Conservation (phyloP, 2,888 invertebrate species). For the Drosophila tanythrix region DNA sequence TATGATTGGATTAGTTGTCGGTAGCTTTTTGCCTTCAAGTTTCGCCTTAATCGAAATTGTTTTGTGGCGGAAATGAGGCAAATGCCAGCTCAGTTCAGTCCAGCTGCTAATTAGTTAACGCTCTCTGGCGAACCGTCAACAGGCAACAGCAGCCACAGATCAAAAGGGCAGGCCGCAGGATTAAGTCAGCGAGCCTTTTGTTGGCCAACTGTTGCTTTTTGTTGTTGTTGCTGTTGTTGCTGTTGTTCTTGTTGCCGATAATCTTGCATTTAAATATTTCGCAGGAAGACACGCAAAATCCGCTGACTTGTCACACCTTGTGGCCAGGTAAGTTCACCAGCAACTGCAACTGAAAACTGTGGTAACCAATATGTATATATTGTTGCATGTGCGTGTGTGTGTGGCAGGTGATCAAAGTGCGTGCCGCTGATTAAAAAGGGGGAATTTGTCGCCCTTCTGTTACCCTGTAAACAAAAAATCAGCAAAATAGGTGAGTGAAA, state of each 20-base stretch:
- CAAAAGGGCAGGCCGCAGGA: constrained; percentile 66
- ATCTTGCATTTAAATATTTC: constrained; percentile 79
- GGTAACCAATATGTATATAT: constrained; percentile 5
- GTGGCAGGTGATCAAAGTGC: constrained; percentile 70
- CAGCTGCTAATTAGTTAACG: constrained; percentile 75
- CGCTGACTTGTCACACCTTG: constrained; percentile 81
- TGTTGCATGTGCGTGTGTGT: constrained; percentile 37
- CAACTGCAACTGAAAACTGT: constrained; percentile 34
- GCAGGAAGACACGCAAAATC: constrained; percentile 79
- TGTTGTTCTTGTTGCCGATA: constrained; percentile 51
- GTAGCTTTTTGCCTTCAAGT: constrained; percentile 56
- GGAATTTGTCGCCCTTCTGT: constrained; percentile 78
- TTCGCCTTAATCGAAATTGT: constrained; percentile 71
- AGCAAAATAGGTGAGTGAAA: constrained; percentile 22
- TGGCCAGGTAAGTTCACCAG: constrained; percentile 59
- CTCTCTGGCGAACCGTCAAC: constrained; percentile 22
- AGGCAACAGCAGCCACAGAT: constrained; percentile 38
- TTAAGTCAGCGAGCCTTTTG: constrained; percentile 66
- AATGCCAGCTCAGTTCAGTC: constrained; percentile 44
- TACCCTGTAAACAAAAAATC: constrained; percentile 37
- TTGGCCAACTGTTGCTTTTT: constrained; percentile 17
- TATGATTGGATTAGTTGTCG: constrained; percentile 78
- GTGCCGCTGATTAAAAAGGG: constrained; percentile 77
- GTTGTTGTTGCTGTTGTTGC: constrained; percentile 4
- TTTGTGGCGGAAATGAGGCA: constrained; percentile 68